These are phyloP conservation scores for Anas bernieri DNA, from an alignment of 2,797 vertebrate genomes.

Conservation along the genomic window DNA sequence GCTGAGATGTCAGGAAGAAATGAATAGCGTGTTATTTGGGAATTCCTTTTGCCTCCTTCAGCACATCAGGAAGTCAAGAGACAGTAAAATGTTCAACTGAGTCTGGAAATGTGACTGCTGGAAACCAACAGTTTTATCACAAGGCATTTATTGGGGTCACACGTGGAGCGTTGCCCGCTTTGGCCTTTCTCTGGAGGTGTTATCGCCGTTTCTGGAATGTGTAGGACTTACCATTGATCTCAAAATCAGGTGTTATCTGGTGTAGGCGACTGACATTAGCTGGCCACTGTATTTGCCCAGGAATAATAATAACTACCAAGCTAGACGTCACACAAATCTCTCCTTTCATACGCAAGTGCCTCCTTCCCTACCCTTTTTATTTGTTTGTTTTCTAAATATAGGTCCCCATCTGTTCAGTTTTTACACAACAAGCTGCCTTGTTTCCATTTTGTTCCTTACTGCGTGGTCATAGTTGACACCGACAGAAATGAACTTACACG, in stretches of 20 bases:
- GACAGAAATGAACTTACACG: accelerated
- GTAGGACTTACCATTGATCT: not conserved
- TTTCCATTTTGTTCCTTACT: not conserved
- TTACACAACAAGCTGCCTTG: not conserved
- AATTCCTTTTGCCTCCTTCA: not conserved
- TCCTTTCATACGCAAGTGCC: not conserved
- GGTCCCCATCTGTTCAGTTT: not conserved
- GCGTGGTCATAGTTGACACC: not conserved
- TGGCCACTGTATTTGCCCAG: not conserved
- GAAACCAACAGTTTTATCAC: not conserved
- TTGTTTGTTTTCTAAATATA: not conserved
- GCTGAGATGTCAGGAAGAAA: not conserved
- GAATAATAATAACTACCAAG: not conserved
- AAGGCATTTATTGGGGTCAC: not conserved
- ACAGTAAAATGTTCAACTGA: not conserved
- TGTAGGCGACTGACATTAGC: not conserved
- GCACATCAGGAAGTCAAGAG: not conserved
- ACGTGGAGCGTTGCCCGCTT: accelerated
- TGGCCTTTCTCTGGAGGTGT: accelerated
- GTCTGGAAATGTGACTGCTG: not conserved
- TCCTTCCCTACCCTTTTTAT: not conserved
- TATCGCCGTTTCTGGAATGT: accelerated
- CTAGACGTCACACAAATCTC: not conserved
- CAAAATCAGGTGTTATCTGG: not conserved
- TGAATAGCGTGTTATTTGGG: not conserved